Evolutionary conservation across 2,797 vertebrate species (phyloP).

Genomic region (Buceros bicornis): DNA sequence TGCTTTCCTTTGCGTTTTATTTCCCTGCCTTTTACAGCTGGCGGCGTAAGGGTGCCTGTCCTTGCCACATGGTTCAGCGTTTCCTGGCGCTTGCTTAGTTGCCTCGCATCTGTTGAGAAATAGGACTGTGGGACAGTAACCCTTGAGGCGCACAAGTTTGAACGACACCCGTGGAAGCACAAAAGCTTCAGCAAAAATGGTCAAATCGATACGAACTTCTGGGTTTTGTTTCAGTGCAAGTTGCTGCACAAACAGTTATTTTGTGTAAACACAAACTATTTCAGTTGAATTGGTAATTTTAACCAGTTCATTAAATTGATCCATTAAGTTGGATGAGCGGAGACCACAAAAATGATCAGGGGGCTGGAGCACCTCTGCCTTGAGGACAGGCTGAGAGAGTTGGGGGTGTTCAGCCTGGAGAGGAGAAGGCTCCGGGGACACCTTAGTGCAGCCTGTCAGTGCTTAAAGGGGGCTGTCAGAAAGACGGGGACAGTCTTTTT

Average conservation of each 20-base stretch:
- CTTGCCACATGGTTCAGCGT: not conserved
- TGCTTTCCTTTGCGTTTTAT: conserved; percentile 23
- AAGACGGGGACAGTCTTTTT: no score
- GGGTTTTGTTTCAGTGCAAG: not conserved
- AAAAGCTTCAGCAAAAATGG: not conserved
- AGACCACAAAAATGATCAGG: no score
- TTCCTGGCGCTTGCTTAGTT: conserved; percentile 7
- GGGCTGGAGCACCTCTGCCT: no score
- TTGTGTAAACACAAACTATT: not conserved
- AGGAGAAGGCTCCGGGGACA: no score
- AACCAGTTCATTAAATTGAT: not conserved
- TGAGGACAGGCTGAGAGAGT: no score
- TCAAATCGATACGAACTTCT: not conserved
- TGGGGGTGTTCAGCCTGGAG: no score
- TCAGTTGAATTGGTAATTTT: not conserved
- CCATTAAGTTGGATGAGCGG: no score
- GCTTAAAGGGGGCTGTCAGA: no score
- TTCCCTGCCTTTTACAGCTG: conserved; percentile 17
- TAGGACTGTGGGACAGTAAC: not conserved
- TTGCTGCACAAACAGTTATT: not conserved
- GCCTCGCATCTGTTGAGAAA: not conserved
- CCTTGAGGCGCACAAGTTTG: not conserved
- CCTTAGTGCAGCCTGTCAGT: no score
- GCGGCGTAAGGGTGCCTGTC: not conserved
- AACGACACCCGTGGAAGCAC: not conserved